A percentile compares a stretch with the other conserved stretches of the same genome.
phyloP scores from a whole-genome alignment of 2,797 vertebrate genomes.

The Champsocephalus gunnari region DNA sequence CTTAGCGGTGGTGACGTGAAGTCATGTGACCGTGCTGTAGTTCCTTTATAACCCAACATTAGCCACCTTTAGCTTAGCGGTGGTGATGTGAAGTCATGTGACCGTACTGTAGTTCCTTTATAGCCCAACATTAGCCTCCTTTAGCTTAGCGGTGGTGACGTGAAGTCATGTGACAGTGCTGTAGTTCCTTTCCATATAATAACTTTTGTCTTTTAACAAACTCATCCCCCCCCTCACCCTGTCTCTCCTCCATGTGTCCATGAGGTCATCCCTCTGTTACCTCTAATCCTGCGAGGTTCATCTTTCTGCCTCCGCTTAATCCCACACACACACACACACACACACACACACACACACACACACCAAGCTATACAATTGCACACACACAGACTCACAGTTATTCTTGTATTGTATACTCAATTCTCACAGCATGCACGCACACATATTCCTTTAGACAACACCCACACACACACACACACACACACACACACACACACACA shows the following conservation, averaged over 20 bases:
- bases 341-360: slow-evolving; percentile 18
- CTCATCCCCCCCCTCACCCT: background rate
- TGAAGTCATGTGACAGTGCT: too few species aligned
- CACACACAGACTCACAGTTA: slow-evolving; percentile 65
- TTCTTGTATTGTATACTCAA: slow-evolving; percentile 73
- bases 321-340: slow-evolving; percentile 48
- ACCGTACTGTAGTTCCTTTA: too few species aligned
- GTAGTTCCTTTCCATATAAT: background rate
- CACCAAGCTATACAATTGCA: slow-evolving; percentile 25
- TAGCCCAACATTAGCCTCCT: too few species aligned
- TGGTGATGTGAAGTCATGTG: too few species aligned
- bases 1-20: too few species aligned
- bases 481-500: background rate
- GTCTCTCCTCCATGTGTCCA: slow-evolving; percentile 51
- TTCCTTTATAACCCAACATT: too few species aligned
- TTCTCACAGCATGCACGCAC: slow-evolving; percentile 58
- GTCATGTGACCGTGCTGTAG: too few species aligned
- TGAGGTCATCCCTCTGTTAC: slow-evolving; percentile 84
- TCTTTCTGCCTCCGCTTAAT: slow-evolving; percentile 84
- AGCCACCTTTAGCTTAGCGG: too few species aligned
- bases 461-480: too few species aligned
- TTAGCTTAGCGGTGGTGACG: too few species aligned
- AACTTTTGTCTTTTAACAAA: slow-evolving; percentile 1
- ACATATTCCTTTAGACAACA: slow-evolving; percentile 29
- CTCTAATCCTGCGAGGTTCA: slow-evolving; percentile 81